phyloP scores from a whole-genome alignment of 2,797 vertebrate species.

The Novumbra hubbsi region DNA sequence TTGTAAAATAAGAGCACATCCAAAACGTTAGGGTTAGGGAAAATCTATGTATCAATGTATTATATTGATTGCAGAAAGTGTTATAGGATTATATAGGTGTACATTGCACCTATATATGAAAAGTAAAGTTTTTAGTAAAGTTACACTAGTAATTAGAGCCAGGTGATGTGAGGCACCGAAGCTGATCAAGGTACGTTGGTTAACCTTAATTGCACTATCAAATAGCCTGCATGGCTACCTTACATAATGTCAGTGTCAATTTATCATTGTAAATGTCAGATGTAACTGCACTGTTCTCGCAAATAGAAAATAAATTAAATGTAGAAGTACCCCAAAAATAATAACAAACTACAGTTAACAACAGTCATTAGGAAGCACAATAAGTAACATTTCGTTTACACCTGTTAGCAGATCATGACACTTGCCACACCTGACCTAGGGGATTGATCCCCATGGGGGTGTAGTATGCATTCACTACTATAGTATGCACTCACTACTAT shows the following conservation, averaged over 20 bases:
- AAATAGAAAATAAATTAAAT: not conserved
- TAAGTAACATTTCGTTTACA: too few relatives aligned
- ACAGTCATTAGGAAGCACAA: not conserved
- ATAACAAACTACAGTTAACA: constrained; percentile 6
- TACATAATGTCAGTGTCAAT: constrained; percentile 8
- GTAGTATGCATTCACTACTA: too few relatives aligned
- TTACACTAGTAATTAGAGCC: not conserved
- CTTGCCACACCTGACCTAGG: too few relatives aligned
- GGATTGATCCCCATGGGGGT: too few relatives aligned
- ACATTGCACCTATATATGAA: too few relatives aligned
- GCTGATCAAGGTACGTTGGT: constrained; percentile 31
- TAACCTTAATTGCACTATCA: constrained; percentile 7
- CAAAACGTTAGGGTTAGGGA: too few relatives aligned
- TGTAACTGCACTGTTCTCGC: not conserved
- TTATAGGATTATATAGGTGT: too few relatives aligned
- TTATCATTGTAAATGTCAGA: not conserved
- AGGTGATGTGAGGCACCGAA: constrained; percentile 5
- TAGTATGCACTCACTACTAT: too few relatives aligned
- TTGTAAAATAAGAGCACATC: too few relatives aligned
- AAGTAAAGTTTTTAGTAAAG: too few relatives aligned
- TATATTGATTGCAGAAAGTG: not conserved
- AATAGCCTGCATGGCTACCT: constrained; percentile 12
- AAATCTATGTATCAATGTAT: too few relatives aligned
- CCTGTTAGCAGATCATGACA: too few relatives aligned
- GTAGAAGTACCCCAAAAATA: not conserved